Conservation (phyloP, 2,797 vertebrate species). For the Streptopelia turtur region DNA sequence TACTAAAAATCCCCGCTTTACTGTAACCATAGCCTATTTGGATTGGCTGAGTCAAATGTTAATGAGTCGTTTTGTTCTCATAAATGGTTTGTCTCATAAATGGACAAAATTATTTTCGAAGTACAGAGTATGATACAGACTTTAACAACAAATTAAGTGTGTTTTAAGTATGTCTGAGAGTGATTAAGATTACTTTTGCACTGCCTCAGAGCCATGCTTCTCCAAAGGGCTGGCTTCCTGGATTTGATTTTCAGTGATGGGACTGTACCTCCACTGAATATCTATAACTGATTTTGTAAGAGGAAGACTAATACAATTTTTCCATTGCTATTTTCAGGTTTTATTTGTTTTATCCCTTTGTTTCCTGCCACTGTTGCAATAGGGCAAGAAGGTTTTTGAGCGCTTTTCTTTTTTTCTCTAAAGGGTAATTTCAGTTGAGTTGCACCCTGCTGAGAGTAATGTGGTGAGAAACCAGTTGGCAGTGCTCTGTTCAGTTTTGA, state of each 20-base stretch:
- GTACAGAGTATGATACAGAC: not conserved
- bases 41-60: not conserved
- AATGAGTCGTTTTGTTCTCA: not conserved
- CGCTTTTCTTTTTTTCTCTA: not conserved
- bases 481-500: constrained; percentile 35
- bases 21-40: not conserved
- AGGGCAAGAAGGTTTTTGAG: not conserved
- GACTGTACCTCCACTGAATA: not conserved
- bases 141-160: not conserved
- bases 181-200: not conserved
- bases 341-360: constrained; percentile 24
- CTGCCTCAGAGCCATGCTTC: not conserved
- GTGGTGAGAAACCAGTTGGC: constrained; percentile 47
- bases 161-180: not conserved
- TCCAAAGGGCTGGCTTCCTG: not conserved
- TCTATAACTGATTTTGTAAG: not conserved
- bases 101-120: not conserved
- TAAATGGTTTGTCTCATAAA: not conserved
- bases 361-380: constrained; percentile 21
- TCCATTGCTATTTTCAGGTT: constrained; percentile 35
- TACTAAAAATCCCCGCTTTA: not conserved
- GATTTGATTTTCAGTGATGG: not conserved
- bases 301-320: not conserved
- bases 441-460: constrained; percentile 35
- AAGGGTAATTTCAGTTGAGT: constrained; percentile 53